Base-by-base conservation (phyloP, 2,888 invertebrate genomes). In the Philhelius pedissequus region DNA sequence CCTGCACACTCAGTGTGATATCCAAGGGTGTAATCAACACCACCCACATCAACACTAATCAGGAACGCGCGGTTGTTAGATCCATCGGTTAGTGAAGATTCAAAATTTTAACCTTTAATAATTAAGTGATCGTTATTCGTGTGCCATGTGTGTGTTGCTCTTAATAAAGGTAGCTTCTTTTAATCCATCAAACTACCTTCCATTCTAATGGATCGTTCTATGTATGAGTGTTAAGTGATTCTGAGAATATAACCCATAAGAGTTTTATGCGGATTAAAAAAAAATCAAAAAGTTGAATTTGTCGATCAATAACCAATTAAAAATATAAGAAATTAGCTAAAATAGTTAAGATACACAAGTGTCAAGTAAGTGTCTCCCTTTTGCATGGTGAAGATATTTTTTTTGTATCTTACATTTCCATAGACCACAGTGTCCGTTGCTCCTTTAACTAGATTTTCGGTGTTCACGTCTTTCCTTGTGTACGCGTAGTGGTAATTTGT, bases 291-390 rank as follows among this genome's bases (percentile, higher is more conserved):
- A n/a, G n/a, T n/a, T n/a, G n/a, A n/a, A n/a, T n/a, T n/a, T n/a
- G n/a, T 15, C 25, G 62, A 43, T 62, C 68, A 83, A 68, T 82
- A 77, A 82, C 54, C 76, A 43, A 66, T 74, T 64, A 64, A 20
- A 40, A 25, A 52, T 48, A 54, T 25, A 52, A 20, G 20, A 35
- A 20, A 35, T 15, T 4, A 68, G 3, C 27, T 25, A 52, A 64
- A 48, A 38, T 18, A 62, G 18, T 20, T 38, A 62, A 64, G 32
- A 62, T 54, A 54, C 13, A 25, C 11, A 73, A 77, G 71, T 73
- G 54, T 82, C n/a, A n/a, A n/a, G 6, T 62, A 60, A 66, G 71
- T 76, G 30, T 45, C 60, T 48, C 64, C 58, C 43, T 71, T 73
- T 54, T 64, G 32, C 66, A 4, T 56, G 68, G 56, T 71, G 77